A percentile compares a stretch with the other conserved stretches of the same genome.
Conservation (phyloP, 2,113 vertebrate genomes). For the rat (Rattus norvegicus) region DNA sequence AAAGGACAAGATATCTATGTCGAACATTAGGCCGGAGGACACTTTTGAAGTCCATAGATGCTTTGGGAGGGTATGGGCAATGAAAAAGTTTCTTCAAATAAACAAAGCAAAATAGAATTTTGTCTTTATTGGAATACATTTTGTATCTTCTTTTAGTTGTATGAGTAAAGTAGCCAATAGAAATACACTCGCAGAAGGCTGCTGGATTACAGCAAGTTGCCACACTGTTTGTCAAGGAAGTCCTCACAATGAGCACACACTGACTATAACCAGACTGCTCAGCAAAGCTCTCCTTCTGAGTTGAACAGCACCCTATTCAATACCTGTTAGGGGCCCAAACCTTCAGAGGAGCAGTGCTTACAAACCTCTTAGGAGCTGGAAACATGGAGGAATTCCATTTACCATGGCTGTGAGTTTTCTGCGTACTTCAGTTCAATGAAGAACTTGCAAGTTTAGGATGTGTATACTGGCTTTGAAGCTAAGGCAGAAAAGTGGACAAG, state of each 20-base stretch:
- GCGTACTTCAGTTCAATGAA: not conserved
- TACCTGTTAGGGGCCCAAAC: not conserved
- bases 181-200: not conserved
- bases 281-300: not conserved
- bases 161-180: not conserved
- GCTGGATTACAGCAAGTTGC: not conserved
- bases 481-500: not conserved
- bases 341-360: conserved; percentile 11
- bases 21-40: not conserved
- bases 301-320: not conserved
- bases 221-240: not conserved
- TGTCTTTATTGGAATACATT: conserved; percentile 21
- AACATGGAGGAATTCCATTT: not conserved
- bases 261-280: not conserved
- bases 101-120: not conserved
- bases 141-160: not conserved
- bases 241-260: not conserved
- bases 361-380: not conserved
- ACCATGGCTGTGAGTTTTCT: not conserved
- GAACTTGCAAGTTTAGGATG: conserved; percentile 21
- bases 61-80: not conserved
- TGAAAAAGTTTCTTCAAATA: not conserved
- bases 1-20: not conserved
- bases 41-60: not conserved
- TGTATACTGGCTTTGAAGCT: not conserved